Evolutionary conservation across 2,797 vertebrate species (phyloP).

Genomic region (Bovichtus diacanthus): DNA sequence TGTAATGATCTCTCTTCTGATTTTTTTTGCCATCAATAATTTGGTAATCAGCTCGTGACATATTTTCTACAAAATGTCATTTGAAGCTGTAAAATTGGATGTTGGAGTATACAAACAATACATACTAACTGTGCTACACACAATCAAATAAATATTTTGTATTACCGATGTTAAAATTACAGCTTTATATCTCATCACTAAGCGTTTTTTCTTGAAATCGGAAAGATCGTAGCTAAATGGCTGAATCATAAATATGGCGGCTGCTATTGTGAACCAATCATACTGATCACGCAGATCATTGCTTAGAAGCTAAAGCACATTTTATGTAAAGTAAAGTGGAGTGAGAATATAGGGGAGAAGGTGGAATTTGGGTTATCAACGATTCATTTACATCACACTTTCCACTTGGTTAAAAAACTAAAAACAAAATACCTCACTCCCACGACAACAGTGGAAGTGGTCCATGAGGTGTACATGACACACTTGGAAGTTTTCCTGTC

Average conservation of each 20-base stretch:
- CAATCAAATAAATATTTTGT: not conserved
- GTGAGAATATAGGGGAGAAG: not conserved
- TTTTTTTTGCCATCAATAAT: too few relatives aligned
- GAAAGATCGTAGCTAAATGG: too few relatives aligned
- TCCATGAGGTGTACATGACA: conserved; percentile 62
- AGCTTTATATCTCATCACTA: not conserved
- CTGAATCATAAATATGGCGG: too few relatives aligned
- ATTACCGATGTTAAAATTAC: not conserved
- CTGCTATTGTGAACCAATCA: too few relatives aligned
- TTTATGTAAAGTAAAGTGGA: too few relatives aligned
- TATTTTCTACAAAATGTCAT: not conserved
- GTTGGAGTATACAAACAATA: not conserved
- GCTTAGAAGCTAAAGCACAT: too few relatives aligned
- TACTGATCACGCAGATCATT: too few relatives aligned
- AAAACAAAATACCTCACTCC: not conserved
- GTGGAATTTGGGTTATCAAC: too few relatives aligned
- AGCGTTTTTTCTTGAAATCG: too few relatives aligned
- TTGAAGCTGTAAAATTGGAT: not conserved
- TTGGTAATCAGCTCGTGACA: not conserved
- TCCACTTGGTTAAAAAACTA: conserved; percentile 18
- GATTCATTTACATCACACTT: not conserved
- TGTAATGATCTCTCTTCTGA: not conserved
- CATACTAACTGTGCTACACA: fast-evolving
- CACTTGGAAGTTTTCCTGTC: conserved; percentile 36
- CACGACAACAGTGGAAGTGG: conserved; percentile 40